phyloP scores from a whole-genome alignment of 2,113 vertebrate genomes.

The Toxostoma redivivum region DNA sequence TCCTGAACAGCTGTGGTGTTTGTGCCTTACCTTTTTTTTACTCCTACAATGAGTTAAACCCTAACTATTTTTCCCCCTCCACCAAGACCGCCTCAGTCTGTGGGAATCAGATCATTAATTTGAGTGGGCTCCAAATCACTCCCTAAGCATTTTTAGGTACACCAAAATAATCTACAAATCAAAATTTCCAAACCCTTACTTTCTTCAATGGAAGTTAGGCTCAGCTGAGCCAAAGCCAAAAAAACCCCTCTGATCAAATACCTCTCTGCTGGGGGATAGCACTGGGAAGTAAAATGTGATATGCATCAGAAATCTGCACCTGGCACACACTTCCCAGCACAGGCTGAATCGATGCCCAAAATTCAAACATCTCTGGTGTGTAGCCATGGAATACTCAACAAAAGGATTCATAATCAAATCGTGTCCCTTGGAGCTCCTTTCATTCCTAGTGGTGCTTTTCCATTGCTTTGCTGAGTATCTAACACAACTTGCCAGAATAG shows the following conservation, averaged over 20 bases:
- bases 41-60: neutral
- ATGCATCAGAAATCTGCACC: neutral
- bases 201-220: neutral
- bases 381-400: neutral
- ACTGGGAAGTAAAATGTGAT: neutral
- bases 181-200: neutral
- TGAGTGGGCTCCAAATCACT: neutral
- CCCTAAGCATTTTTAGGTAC: neutral
- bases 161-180: neutral
- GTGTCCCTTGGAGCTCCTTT: neutral
- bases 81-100: neutral
- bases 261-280: neutral
- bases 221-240: neutral
- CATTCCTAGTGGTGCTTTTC: rapidly evolving
- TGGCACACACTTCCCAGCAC: neutral
- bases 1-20: neutral
- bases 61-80: no score
- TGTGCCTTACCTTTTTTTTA: neutral
- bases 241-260: neutral
- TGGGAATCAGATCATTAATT: neutral
- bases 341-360: neutral
- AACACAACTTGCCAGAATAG: neutral
- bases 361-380: neutral
- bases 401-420: neutral
- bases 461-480: neutral